phyloP scores from a whole-genome alignment of 2,113 vertebrate genomes.

The Acrocephalus arundinaceus region DNA sequence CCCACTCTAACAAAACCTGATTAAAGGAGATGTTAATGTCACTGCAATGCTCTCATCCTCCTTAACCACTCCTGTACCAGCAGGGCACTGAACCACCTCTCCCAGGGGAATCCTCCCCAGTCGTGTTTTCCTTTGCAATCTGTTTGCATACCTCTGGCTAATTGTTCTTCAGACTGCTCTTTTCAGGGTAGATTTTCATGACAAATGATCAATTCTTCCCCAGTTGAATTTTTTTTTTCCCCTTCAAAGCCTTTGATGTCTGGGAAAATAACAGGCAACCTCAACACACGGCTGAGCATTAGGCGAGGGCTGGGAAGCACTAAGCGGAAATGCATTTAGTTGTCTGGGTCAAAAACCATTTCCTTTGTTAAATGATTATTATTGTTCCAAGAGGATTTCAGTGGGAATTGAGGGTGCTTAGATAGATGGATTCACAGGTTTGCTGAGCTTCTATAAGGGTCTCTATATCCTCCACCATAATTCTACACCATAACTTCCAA shows the following conservation, averaged over 20 bases:
- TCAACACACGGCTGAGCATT: constrained; percentile 61
- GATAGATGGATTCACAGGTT: constrained; percentile 68
- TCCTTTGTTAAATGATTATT: constrained; percentile 69
- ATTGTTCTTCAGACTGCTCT: constrained; percentile 26
- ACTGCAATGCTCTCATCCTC: neutral
- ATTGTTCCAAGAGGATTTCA: constrained; percentile 71
- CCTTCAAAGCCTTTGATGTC: constrained; percentile 57
- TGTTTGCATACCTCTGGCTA: neutral
- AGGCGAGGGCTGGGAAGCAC: constrained; percentile 58
- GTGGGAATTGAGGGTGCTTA: constrained; percentile 69
- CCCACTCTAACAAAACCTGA: neutral
- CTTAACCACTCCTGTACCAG: neutral
- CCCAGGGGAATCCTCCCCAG: neutral
- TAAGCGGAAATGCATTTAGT: constrained; percentile 65
- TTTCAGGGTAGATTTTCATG: constrained; percentile 30
- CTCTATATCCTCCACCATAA: constrained; percentile 66
- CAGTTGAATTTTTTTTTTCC: neutral
- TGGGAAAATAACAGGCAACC: constrained; percentile 64
- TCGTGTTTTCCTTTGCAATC: neutral
- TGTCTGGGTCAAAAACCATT: constrained; percentile 68
- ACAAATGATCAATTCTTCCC: constrained; percentile 43
- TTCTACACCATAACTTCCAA: constrained; percentile 69
- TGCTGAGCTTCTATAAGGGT: constrained; percentile 68
- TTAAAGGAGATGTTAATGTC: neutral
- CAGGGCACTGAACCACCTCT: neutral